Conservation (phyloP, 2,113 vertebrate genomes). For the rabbit (Oryctolagus cuniculus) region mOryCun1.1 NC_091435.1:117941001-117941500, state of each 20-base stretch:
- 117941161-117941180: background rate
- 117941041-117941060: background rate
- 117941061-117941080: background rate
- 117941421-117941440: background rate
- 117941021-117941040: background rate
- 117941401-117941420: background rate
- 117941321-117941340: background rate
- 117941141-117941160: background rate
- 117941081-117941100: background rate
- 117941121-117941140: background rate
- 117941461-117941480: background rate
- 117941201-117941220: conserved; percentile 45
- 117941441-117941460: background rate
- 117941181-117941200: background rate
- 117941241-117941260: conserved; percentile 28
- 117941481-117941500: background rate
- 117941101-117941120: background rate
- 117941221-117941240: conserved; percentile 15
- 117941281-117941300: conserved; percentile 46
- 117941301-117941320: conserved; percentile 47
- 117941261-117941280: background rate
- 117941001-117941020: background rate
- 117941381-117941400: background rate
- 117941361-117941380: background rate
- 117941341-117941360: background rate